Evolutionary conservation across 2,797 vertebrate genomes (phyloP).

Genomic region (Xenops minutus): DNA sequence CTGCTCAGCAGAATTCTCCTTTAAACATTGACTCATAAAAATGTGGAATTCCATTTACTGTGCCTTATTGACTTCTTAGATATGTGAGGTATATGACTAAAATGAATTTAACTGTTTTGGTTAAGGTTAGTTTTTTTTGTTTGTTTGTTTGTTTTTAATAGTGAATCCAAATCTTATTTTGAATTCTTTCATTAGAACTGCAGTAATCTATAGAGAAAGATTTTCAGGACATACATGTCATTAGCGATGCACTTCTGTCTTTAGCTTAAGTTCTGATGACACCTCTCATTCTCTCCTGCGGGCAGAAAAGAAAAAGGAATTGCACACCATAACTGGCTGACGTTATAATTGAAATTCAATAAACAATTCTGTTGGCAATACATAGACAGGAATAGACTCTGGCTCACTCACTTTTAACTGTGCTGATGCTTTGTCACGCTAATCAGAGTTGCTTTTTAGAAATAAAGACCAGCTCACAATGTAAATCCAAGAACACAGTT

Average conservation of each 20-base stretch:
- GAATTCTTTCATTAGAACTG: neutral
- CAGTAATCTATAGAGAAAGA: neutral
- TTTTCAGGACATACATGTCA: neutral
- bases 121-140: neutral
- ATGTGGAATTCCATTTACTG: neutral
- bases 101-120: neutral
- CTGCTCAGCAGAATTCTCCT: neutral
- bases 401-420: neutral
- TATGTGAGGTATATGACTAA: neutral
- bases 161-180: neutral
- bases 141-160: too few species aligned
- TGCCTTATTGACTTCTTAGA: neutral
- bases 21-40: neutral
- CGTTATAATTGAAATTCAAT: constrained; percentile 18
- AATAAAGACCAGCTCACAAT: neutral
- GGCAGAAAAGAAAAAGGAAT: neutral
- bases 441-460: neutral
- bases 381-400: neutral
- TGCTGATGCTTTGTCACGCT: neutral
- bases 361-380: neutral
- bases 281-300: neutral
- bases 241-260: neutral
- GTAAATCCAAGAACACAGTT: neutral
- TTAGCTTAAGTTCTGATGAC: neutral
- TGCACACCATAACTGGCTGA: neutral